Base-by-base conservation (phyloP, 2,888 invertebrate genomes). In the Meiosimyza decipiens region DNA sequence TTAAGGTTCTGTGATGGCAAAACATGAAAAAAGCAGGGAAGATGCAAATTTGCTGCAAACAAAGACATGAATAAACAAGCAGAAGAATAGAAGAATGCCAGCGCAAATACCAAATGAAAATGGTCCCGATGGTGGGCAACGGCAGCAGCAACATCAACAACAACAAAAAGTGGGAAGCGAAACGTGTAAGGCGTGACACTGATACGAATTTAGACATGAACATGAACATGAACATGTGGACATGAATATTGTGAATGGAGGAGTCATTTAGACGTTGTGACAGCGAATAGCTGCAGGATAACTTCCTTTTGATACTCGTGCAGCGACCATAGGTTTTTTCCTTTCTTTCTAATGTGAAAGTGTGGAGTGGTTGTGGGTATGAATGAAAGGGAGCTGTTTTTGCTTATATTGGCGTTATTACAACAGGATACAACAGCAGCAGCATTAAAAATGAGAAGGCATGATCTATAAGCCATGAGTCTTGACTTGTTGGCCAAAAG, bases 11-110 rank as follows among this genome's bases (percentile, higher is more conserved):
- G 40, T 40, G 40, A 40, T 40, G 40, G 40, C 40, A 40, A 4
- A 40, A 40, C 40, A 40, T 40, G 40, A 40, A 40, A 6, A 40
- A 40, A 40, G 40, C 40, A 40, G 9, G 72, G 74, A 66, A 75
- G 59, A 75, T 72, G 74, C 73, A 75, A 80, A 81, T 81, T 79
- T 81, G 77, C 79, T 81, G 80, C 79, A 78, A 81, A 80, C 82
- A 81, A 82, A 81, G 82, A 81, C 81, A 78, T 77, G 81, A 79
- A 81, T 78, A 78, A 80, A 79, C 79, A 79, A 79, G 78, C 75
- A 73, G 74, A 75, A 72, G 52, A 62, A 28, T 59, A 13, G 60
- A 7, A 13, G 60, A 7, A 40, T 40, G 40, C 4, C 28, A 28
- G 18, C 15, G 40, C 50, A 51, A 22, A 16, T 60, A 40, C n/a